Base-by-base conservation (phyloP, 2,113 vertebrate genomes). In the Gavialis gangeticus region DNA sequence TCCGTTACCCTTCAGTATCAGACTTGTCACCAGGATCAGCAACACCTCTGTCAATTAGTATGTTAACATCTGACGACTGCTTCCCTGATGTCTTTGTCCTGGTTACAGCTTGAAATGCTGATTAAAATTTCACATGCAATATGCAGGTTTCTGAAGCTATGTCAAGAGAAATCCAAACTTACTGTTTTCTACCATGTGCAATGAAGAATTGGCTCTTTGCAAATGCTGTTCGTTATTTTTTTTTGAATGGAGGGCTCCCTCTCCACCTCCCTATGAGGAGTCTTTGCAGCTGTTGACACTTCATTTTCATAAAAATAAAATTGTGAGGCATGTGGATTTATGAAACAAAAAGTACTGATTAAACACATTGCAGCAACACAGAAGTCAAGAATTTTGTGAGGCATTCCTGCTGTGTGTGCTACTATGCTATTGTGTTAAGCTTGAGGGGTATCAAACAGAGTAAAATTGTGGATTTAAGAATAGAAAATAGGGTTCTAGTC, bases 181-280 rank as follows among this genome's bases (percentile, higher is more conserved):
- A 88, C 30, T 5, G 30, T 3, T 88, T 82, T 81, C 67, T 12
- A 69, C 6, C 2, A 25, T 64, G 82, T 69, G 13, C 37, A 77
- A 3, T 18, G 5, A 10, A 60, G 1, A 3, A 37, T 55, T 14
- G 12, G 12, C 2, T 1, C 3, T 57, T 82, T 67, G 15, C 91
- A 79, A 84, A 57, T 28, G 1, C 2, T 62, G 8, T 0, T 4
- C 54, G 3, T 46, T 28, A 13, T 1, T 25, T 77, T 17, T 75
- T 0, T 1, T 1, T 4, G 22, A 3, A 0, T 10, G 4, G 1
- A 15, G 18, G 13, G 12, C 24, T 73, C 9, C 17, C 58, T 24
- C 37, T 22, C 34, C 10, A 10, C 15, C 7, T 8, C 55, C 6
- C 4, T 2, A 25, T 14, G 46, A 60, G 1, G 12, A 63, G 5